These are phyloP conservation scores for Dryococelus australis DNA, from an alignment of 2,888 invertebrate genomes.

Conservation along the genomic window DNA sequence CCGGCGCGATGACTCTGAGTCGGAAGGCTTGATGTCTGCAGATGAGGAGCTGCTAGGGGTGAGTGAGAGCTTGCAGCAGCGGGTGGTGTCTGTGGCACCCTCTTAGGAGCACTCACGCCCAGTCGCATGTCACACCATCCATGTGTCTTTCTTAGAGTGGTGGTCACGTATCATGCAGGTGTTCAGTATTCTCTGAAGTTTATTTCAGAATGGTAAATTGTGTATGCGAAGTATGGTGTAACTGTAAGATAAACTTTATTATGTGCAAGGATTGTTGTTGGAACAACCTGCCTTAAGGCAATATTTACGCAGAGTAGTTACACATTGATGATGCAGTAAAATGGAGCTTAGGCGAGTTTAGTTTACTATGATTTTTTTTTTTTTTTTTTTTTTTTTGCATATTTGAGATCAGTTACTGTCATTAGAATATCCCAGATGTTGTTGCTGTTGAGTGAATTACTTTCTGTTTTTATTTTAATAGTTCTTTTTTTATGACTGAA, in stretches of 20 bases:
- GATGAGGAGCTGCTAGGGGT: constrained; percentile 70
- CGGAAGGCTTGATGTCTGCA: constrained; percentile 58
- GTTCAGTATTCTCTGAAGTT: neutral
- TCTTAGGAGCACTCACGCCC: constrained; percentile 23
- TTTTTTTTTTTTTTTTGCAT: too few relatives aligned
- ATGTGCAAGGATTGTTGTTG: neutral
- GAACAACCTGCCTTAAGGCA: neutral
- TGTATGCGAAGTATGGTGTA: neutral
- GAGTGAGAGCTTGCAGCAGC: constrained; percentile 41
- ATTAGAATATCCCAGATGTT: too few relatives aligned
- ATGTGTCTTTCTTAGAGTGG: too few relatives aligned
- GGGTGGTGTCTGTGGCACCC: constrained; percentile 28
- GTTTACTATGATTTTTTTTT: neutral
- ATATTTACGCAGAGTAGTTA: neutral
- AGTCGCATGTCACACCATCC: neutral
- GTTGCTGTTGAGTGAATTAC: too few relatives aligned
- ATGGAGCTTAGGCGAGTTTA: neutral
- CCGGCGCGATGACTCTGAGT: constrained; percentile 66
- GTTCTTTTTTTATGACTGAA: too few relatives aligned
- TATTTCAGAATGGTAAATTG: neutral
- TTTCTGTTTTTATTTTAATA: too few relatives aligned
- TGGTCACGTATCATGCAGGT: too few relatives aligned
- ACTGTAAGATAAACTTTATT: neutral
- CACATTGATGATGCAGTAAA: neutral
- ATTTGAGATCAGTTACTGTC: too few relatives aligned